Evolutionary conservation across 2,888 invertebrate species (phyloP).

Genomic region (Gymnocheta viridis): DNA sequence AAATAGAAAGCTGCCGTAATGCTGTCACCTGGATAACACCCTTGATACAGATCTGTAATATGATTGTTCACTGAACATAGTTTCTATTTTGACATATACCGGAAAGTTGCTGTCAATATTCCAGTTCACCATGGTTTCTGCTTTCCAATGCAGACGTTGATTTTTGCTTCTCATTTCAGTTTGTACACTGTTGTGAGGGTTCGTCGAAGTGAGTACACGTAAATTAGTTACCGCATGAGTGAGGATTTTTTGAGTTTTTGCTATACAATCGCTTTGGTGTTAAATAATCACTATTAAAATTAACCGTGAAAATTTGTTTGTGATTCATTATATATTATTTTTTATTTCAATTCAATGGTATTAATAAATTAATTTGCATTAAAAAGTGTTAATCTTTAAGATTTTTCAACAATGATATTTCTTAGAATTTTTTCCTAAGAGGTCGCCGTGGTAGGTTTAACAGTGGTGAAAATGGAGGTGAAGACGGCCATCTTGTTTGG

Average conservation of each 20-base stretch:
- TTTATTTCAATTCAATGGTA: too few relatives aligned
- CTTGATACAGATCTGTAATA: neutral
- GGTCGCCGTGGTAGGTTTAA: conserved; percentile 34
- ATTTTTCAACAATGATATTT: neutral
- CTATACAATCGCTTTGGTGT: conserved; percentile 69
- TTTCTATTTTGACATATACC: conserved; percentile 53
- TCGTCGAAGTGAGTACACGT: conserved; percentile 80
- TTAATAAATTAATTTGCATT: neutral
- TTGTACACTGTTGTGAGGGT: conserved; percentile 81
- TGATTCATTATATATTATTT: neutral
- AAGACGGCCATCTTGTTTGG: conserved; percentile 64
- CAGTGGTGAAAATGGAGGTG: conserved; percentile 17
- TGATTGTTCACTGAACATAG: conserved; percentile 14
- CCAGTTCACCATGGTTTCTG: conserved; percentile 65
- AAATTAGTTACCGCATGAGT: conserved; percentile 15
- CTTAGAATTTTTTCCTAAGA: conserved; percentile 4
- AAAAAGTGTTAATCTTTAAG: neutral
- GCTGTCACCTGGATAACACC: too few relatives aligned
- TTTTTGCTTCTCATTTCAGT: conserved; percentile 73
- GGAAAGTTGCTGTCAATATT: conserved; percentile 70
- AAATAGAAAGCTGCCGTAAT: too few relatives aligned
- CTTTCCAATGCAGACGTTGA: conserved; percentile 73
- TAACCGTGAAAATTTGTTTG: conserved; percentile 40
- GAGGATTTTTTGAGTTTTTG: conserved; percentile 39
- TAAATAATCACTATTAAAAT: conserved; percentile 76